These are phyloP conservation scores for Drosophila persimilis DNA, from an alignment of 1,140 invertebrate genomes.

Conservation along the genomic window DNA sequence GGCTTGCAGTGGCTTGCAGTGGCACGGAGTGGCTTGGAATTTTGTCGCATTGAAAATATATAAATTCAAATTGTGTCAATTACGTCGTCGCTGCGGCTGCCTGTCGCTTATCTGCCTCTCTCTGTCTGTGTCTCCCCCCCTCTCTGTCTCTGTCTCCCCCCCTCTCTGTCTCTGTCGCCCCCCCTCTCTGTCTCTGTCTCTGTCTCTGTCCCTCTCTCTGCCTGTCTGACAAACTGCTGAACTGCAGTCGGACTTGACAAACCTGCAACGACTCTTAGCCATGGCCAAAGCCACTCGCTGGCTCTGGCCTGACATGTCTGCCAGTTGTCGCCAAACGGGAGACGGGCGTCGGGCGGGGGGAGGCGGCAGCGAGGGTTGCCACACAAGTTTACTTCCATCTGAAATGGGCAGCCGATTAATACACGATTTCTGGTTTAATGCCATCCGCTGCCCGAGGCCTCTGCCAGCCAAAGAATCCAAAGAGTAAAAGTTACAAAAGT, in stretches of 20 bases:
- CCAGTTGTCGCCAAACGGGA: conserved; percentile 47
- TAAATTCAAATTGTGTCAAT: conserved; percentile 82
- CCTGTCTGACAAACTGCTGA: conserved; percentile 53
- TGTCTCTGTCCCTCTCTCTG: conserved; percentile 17
- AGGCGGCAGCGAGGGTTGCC: conserved; percentile 14
- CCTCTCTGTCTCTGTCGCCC: conserved; percentile 2
- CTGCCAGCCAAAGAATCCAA: conserved; percentile 8
- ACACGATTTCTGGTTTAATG: conserved; percentile 60
- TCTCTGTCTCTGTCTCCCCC: conserved; percentile 9
- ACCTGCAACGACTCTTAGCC: conserved; percentile 51
- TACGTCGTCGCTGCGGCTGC: conserved; percentile 62
- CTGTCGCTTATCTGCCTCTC: conserved; percentile 60
- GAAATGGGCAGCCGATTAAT: conserved; percentile 28
- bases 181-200: conserved; percentile 4
- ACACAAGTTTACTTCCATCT: background rate
- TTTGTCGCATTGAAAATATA: conserved; percentile 68
- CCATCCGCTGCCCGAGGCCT: conserved; percentile 65
- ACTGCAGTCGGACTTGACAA: conserved; percentile 49
- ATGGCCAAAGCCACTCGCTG: conserved; percentile 29
- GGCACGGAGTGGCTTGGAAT: background rate
- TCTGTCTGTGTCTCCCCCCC: conserved; percentile 1
- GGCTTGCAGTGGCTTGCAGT: no score
- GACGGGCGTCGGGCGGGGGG: background rate
- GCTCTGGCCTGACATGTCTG: conserved; percentile 52
- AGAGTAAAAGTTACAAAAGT: conserved; percentile 65